Evolutionary conservation across 2,888 invertebrate genomes (phyloP).

Genomic region (Troglohyphantes excavatus): DNA sequence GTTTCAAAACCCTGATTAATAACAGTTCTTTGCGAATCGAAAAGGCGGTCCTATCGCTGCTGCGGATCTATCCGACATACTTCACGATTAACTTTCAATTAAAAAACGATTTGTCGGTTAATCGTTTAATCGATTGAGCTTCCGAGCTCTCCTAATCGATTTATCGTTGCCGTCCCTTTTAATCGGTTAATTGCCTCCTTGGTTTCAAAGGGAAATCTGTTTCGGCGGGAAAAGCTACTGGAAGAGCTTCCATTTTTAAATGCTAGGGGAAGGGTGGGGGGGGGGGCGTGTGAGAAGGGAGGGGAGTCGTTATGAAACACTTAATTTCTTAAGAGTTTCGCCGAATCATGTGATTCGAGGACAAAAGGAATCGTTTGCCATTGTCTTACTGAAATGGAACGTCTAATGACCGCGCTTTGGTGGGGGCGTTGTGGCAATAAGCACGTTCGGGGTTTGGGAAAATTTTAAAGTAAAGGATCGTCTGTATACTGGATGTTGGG

Average conservation of each 20-base stretch:
- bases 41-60: slow-evolving; percentile 49
- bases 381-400: slow-evolving; percentile 37
- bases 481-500: too few relatives aligned
- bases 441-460: too few relatives aligned
- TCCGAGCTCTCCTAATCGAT: slow-evolving; percentile 75
- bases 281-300: background rate
- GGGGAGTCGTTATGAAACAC: slow-evolving; percentile 73
- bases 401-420: slow-evolving; percentile 17
- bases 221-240: slow-evolving; percentile 52
- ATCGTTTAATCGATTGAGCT: slow-evolving; percentile 76
- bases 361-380: slow-evolving; percentile 62
- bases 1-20: slow-evolving; percentile 73
- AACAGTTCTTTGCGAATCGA: slow-evolving; percentile 62
- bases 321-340: slow-evolving; percentile 75
- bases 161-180: slow-evolving; percentile 75
- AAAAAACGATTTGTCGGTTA: slow-evolving; percentile 79
- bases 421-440: background rate
- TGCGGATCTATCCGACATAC: slow-evolving; percentile 68
- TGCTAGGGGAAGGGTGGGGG: too few relatives aligned
- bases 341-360: slow-evolving; percentile 39
- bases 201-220: slow-evolving; percentile 65
- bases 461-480: too few relatives aligned
- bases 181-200: slow-evolving; percentile 77
- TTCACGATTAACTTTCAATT: slow-evolving; percentile 78
- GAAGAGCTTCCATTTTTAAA: slow-evolving; percentile 35